Base-by-base conservation (phyloP, 2,888 invertebrate genomes). In the Xestoiulus laeticollis region DNA sequence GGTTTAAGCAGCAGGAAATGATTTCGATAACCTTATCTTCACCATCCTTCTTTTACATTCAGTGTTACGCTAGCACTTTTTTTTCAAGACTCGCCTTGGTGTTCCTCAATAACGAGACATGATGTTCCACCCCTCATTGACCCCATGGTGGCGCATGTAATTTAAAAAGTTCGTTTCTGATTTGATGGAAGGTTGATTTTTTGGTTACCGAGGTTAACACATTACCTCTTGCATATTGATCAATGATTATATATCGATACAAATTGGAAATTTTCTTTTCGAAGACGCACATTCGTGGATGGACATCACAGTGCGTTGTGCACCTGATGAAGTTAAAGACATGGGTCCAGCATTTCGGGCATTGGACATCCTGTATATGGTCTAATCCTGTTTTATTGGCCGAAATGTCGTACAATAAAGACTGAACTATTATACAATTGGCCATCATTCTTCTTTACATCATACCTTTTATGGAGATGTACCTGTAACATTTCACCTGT, bases 1-100 rank as follows among this genome's bases (percentile, higher is more conserved):
- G 78, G 78, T 78, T 78, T 78, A 78, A 78, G 30, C 78, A 78
- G 78, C 78, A 78, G 78, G 78, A 78, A 78, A 78, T 78, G 78
- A 78, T 78, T 78, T 78, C 78, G 78, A 78, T 78, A 30, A 78
- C 78, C 78, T 78, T 78, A 78, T 78, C 78, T 78, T 78, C 78
- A 26, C 78, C 78, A 78, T 78, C 78, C 78, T 78, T 78, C 14
- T 78, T 68, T 68, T 26, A 68, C 22, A 68, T 68, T 22, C 68
- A 10, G 22, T 78, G 78, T 14, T 78, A 16, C 22, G 78, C 78
- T 78, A 1, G 78, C 78, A 12, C 26, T 78, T 78, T 30, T 78
- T 78, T 78, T 30, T 68, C 22, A 6, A 10, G 26, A 26, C 68
- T 68, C 68, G 68, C 68, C 68, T 68, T 30, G 78, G 78, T 78